phyloP scores from a whole-genome alignment of 2,888 invertebrate species.

The Papilio elwesi region DNA sequence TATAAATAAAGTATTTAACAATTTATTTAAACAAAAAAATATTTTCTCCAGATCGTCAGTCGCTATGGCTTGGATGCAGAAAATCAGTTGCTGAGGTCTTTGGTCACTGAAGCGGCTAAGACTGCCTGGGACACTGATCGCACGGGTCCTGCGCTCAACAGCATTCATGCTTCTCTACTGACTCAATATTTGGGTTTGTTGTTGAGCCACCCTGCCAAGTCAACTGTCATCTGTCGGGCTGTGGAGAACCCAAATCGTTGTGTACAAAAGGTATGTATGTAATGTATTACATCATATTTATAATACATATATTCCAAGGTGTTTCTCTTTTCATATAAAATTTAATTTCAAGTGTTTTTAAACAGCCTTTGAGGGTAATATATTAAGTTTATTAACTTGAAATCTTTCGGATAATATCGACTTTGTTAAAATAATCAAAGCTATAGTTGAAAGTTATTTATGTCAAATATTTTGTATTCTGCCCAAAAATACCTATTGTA shows the following conservation, averaged over 20 bases:
- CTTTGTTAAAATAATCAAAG: neutral
- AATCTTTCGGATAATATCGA: slow-evolving; percentile 21
- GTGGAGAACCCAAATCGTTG: slow-evolving; percentile 91
- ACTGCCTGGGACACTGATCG: slow-evolving; percentile 88
- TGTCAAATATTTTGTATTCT: neutral
- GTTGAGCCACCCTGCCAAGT: slow-evolving; percentile 93
- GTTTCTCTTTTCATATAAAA: slow-evolving; percentile 13
- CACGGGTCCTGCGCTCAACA: slow-evolving; percentile 89
- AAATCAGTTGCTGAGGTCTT: slow-evolving; percentile 97
- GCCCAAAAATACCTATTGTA: neutral
- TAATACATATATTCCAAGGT: slow-evolving; percentile 1
- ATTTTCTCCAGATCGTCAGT: slow-evolving; percentile 89
- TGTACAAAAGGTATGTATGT: slow-evolving; percentile 85
- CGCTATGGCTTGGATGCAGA: slow-evolving; percentile 98
- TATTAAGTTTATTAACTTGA: neutral
- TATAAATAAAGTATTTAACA: too few relatives aligned
- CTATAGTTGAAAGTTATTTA: neutral
- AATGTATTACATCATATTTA: slow-evolving; percentile 62
- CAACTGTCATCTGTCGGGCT: slow-evolving; percentile 94
- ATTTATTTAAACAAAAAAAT: neutral
- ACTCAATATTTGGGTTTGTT: slow-evolving; percentile 86
- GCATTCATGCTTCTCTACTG: slow-evolving; percentile 87
- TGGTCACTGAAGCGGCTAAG: slow-evolving; percentile 91
- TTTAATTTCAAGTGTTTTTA: neutral
- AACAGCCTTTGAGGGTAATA: neutral